Conservation (phyloP, 1,140 invertebrate species). For the Drosophila pseudoobscura region DNA sequence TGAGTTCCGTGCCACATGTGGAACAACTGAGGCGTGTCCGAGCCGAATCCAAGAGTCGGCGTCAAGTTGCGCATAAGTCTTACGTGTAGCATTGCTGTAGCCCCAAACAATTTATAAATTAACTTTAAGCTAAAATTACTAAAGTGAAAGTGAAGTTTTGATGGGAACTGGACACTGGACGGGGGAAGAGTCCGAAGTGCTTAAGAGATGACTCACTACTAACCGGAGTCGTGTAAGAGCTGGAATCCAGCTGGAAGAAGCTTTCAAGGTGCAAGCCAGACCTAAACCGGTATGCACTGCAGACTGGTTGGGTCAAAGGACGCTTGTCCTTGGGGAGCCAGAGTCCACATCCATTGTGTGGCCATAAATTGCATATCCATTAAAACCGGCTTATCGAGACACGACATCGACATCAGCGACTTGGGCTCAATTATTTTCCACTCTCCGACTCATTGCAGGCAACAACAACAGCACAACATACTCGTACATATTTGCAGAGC, state of each 20-base stretch:
- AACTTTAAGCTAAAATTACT: constrained; percentile 7
- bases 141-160: constrained; percentile 57
- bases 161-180: constrained; percentile 10
- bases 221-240: background rate
- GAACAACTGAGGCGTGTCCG: constrained; percentile 53
- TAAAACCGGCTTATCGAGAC: constrained; percentile 58
- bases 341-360: constrained; percentile 2
- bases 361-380: constrained; percentile 49
- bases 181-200: constrained; percentile 6
- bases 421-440: constrained; percentile 45
- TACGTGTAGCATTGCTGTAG: background rate
- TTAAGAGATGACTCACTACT: constrained; percentile 20
- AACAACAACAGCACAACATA: background rate
- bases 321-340: constrained; percentile 54
- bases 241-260: background rate
- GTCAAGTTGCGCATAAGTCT: constrained; percentile 21
- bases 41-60: constrained; percentile 4
- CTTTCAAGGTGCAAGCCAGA: constrained; percentile 16
- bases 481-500: too few relatives aligned
- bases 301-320: constrained; percentile 55
- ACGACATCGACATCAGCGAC: background rate
- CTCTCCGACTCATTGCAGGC: constrained; percentile 51
- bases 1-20: constrained; percentile 63
- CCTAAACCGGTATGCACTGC: constrained; percentile 36
- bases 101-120: constrained; percentile 22